phyloP scores from a whole-genome alignment of 1,140 invertebrate species.

The Proales similis region DNA sequence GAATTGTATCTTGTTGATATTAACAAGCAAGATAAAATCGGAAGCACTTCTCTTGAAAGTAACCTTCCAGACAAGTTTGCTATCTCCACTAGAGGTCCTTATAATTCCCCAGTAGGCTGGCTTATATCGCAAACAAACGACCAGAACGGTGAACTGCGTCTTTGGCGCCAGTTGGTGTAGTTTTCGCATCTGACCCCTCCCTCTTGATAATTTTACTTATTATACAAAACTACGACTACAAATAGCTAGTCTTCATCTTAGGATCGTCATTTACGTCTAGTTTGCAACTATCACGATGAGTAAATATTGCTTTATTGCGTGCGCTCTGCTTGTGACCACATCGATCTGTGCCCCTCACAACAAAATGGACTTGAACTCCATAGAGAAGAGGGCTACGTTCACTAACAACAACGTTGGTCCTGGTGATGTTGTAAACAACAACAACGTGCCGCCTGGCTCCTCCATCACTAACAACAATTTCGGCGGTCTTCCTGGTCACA shows the following conservation, averaged over 20 bases:
- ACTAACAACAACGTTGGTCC: conserved; percentile 30
- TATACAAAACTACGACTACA: neutral
- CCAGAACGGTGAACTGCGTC: too few species aligned
- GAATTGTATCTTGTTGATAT: too few species aligned
- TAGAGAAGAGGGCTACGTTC: conserved; percentile 13
- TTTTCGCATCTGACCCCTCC: too few species aligned
- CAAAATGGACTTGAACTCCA: neutral
- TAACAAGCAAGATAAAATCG: too few species aligned
- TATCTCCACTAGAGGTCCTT: too few species aligned
- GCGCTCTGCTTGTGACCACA: neutral
- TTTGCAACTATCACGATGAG: conserved; percentile 3
- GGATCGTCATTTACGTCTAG: too few species aligned
- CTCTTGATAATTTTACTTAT: neutral
- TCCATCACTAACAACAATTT: conserved; percentile 31
- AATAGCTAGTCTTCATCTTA: too few species aligned
- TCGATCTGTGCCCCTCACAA: neutral
- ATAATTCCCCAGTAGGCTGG: too few species aligned
- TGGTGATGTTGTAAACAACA: neutral
- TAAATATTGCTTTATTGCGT: conserved; percentile 12
- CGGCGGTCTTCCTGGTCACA: neutral
- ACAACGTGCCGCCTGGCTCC: neutral
- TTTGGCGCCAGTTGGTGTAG: too few species aligned
- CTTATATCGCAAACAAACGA: too few species aligned
- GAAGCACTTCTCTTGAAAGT: too few species aligned
- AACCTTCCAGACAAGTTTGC: too few species aligned